A percentile compares a stretch with the other conserved stretches of the same genome.
Evolutionary conservation across 2,797 vertebrate species (phyloP).

Genomic region (Loris lydekkerianus): DNA sequence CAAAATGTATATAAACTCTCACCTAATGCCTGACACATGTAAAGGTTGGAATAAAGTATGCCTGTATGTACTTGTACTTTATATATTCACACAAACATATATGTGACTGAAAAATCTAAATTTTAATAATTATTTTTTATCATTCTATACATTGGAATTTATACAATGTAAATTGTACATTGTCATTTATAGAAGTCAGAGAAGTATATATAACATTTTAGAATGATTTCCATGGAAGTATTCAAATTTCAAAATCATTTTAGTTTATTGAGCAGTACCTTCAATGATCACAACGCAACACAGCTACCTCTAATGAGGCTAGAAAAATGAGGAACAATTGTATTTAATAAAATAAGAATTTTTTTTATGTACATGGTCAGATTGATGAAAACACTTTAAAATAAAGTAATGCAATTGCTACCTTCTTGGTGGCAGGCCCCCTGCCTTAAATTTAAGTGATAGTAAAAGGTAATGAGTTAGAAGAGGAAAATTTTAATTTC

Average conservation of each 20-base stretch:
- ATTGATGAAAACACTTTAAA: slow-evolving; percentile 62
- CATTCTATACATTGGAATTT: neutral
- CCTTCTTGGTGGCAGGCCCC: neutral
- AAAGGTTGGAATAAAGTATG: neutral
- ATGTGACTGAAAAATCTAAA: neutral
- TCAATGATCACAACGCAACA: neutral
- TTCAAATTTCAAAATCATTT: slow-evolving; percentile 46
- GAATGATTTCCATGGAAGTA: slow-evolving; percentile 35
- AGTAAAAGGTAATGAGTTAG: slow-evolving; percentile 50
- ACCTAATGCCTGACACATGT: slow-evolving; percentile 3
- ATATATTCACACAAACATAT: neutral
- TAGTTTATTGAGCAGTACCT: slow-evolving; percentile 12
- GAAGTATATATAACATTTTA: neutral
- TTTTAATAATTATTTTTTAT: neutral
- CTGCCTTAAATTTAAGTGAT: slow-evolving; percentile 62
- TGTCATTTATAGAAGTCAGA: slow-evolving; percentile 13
- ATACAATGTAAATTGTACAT: neutral
- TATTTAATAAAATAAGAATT: slow-evolving; percentile 65
- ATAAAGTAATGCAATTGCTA: slow-evolving; percentile 11
- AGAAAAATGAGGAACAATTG: slow-evolving; percentile 31
- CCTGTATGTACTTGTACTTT: neutral
- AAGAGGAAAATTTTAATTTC: slow-evolving; percentile 50
- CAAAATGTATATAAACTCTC: slow-evolving; percentile 11
- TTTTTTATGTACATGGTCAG: slow-evolving; percentile 47
- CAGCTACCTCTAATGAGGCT: slow-evolving; percentile 36